These are phyloP conservation scores for Sinohyriopsis cumingii DNA, from an alignment of 2,888 invertebrate species.

Conservation along the genomic window DNA sequence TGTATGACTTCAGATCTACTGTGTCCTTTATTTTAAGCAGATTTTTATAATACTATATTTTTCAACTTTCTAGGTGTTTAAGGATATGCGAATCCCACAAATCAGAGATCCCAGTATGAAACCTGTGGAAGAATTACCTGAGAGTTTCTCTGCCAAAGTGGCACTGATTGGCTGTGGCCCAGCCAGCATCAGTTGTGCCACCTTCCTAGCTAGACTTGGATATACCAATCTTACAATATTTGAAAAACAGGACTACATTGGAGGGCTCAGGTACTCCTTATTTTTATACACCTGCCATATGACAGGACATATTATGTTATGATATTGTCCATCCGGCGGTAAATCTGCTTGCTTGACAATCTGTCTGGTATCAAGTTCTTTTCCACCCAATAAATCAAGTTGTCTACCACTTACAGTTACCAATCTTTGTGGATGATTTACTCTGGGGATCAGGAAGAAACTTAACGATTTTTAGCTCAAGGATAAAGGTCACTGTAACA, in stretches of 20 bases:
- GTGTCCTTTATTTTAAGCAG: too few species aligned
- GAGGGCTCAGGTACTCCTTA: slow-evolving; percentile 85
- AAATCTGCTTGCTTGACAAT: not conserved
- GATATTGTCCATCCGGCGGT: not conserved
- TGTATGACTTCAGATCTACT: too few species aligned
- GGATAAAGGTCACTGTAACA: too few species aligned
- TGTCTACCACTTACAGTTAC: too few species aligned
- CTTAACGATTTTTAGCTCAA: too few species aligned
- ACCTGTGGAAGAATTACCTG: slow-evolving; percentile 60
- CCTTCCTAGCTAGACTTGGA: slow-evolving; percentile 93
- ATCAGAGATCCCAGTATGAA: slow-evolving; percentile 81
- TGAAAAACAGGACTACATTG: slow-evolving; percentile 89
- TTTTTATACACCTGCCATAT: not conserved
- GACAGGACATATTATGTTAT: too few species aligned
- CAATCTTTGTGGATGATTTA: too few species aligned
- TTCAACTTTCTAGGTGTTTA: slow-evolving; percentile 81
- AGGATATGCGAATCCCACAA: slow-evolving; percentile 93
- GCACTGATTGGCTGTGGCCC: slow-evolving; percentile 96
- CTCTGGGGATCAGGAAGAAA: too few species aligned
- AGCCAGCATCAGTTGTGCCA: slow-evolving; percentile 95
- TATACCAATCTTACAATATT: slow-evolving; percentile 93
- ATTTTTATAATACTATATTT: too few species aligned
- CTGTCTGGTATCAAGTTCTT: not conserved
- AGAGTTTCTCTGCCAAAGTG: slow-evolving; percentile 79
- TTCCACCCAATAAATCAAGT: not conserved